These are phyloP conservation scores for Heteromurus nitidus DNA, from an alignment of 2,888 invertebrate species.

Conservation along the genomic window DNA sequence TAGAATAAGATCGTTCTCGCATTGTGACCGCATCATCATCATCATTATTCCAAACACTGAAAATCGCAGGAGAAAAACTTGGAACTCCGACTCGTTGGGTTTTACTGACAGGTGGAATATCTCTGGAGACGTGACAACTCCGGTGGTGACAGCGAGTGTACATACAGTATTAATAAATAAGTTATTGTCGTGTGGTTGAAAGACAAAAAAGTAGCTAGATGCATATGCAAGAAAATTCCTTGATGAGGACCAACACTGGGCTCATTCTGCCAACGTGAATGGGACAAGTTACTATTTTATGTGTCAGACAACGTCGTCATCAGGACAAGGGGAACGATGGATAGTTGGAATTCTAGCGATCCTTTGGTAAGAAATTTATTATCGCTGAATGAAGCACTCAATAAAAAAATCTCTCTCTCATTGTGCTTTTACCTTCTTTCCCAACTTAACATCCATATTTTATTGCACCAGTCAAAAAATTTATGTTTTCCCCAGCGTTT, in stretches of 20 bases:
- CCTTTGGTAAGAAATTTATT: conserved; percentile 69
- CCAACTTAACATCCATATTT: no score
- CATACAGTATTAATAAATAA: not conserved
- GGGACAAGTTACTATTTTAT: not conserved
- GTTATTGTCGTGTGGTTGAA: not conserved
- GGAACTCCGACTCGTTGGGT: no score
- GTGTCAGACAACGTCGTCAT: not conserved
- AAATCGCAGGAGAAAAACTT: no score
- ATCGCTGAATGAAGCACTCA: no score
- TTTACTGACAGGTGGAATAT: no score
- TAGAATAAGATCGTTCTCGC: no score
- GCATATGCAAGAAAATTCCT: not conserved
- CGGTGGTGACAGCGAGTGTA: no score
- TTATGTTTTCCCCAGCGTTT: no score
- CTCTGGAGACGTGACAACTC: no score
- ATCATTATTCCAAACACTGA: no score
- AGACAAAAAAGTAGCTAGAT: not conserved
- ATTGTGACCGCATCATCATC: no score
- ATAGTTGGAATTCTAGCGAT: conserved; percentile 65
- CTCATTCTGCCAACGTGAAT: not conserved
- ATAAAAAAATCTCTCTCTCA: not conserved
- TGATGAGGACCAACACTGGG: not conserved
- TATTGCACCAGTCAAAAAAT: no score
- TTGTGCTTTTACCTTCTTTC: not conserved
- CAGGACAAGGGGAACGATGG: conserved; percentile 39